A percentile compares a stretch with the other conserved stretches of the same genome.
These are phyloP conservation scores for Bruchidius siliquastri DNA, from an alignment of 2,888 invertebrate species.

Conservation along the genomic window DNA sequence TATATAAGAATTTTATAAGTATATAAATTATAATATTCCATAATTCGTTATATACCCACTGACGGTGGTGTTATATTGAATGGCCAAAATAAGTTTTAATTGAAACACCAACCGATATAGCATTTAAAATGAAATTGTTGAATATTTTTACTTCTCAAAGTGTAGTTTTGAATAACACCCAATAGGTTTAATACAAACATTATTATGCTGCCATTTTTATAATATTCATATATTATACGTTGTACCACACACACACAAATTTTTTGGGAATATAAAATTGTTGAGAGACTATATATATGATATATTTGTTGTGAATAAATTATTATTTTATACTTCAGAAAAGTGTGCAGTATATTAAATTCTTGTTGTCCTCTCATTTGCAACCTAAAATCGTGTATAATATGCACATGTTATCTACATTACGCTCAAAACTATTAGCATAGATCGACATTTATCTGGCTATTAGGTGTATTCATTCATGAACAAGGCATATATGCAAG, in stretches of 20 bases:
- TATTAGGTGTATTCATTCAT: background rate
- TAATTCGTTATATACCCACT: no score
- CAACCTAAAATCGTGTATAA: conserved; percentile 14
- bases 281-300: background rate
- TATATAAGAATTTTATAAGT: no score
- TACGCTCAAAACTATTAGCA: background rate
- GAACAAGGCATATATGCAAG: no score
- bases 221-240: no score
- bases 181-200: background rate
- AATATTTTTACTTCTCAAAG: no score
- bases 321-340: no score
- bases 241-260: background rate
- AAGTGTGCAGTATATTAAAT: background rate
- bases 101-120: no score
- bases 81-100: no score
- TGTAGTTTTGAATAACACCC: no score
- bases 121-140: no score
- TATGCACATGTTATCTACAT: conserved; percentile 26
- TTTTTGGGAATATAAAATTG: background rate
- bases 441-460: background rate
- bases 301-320: background rate
- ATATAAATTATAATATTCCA: no score
- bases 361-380: background rate
- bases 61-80: no score
- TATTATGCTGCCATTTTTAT: background rate